These are phyloP conservation scores for Andrena praecox DNA, from an alignment of 2,888 invertebrate genomes.

Conservation along the genomic window DNA sequence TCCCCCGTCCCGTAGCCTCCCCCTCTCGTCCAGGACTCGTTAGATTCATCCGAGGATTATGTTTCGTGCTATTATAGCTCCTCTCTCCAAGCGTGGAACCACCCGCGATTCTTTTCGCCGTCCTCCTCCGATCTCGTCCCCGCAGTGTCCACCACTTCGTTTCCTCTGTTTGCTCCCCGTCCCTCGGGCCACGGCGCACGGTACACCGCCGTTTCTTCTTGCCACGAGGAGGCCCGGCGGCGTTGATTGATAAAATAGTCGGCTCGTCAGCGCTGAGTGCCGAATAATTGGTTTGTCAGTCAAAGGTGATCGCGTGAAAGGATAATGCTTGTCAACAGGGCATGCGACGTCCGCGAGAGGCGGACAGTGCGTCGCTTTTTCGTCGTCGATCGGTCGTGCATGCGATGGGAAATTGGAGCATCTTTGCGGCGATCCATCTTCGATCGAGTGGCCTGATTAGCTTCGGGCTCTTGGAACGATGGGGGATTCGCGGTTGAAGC, in stretches of 20 bases:
- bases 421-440: background rate
- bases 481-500: too few relatives aligned
- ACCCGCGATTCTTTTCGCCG: constrained; percentile 57
- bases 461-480: too few relatives aligned
- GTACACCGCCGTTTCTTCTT: constrained; percentile 52
- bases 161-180: background rate
- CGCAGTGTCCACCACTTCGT: constrained; percentile 18
- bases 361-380: constrained; percentile 28
- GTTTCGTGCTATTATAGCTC: constrained; percentile 77
- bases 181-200: background rate
- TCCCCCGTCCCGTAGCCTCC: constrained; percentile 26
- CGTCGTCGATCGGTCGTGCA: background rate
- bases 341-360: constrained; percentile 11
- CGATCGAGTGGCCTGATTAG: too few relatives aligned
- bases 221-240: constrained; percentile 51
- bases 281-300: constrained; percentile 70
- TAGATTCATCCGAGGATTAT: constrained; percentile 79
- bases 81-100: constrained; percentile 55
- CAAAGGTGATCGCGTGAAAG: constrained; percentile 65
- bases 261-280: constrained; percentile 63
- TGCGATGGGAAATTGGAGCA: background rate
- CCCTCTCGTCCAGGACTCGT: constrained; percentile 71
- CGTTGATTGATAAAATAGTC: constrained; percentile 73
- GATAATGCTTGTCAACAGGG: constrained; percentile 65
- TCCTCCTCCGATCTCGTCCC: constrained; percentile 27